phyloP scores from a whole-genome alignment of 2,888 invertebrate species.

The Cetonia aurata region DNA sequence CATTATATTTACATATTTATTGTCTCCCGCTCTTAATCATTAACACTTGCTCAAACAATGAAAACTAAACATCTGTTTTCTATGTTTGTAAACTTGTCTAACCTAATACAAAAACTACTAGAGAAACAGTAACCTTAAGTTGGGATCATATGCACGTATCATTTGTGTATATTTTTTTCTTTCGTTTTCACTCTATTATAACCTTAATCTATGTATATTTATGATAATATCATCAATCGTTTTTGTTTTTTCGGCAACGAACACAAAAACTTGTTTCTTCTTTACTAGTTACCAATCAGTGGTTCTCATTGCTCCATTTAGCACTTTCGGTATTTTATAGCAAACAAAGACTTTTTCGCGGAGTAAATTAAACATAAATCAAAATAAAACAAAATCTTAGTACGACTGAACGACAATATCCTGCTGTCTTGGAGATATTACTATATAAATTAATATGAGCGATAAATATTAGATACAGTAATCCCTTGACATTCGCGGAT shows the following conservation, averaged over 20 bases:
- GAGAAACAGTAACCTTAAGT: conserved; percentile 17
- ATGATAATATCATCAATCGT: conserved; percentile 22
- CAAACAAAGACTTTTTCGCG: too few species aligned
- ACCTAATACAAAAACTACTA: conserved; percentile 28
- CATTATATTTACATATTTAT: conserved; percentile 56
- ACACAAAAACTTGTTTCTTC: neutral
- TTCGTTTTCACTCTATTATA: conserved; percentile 2
- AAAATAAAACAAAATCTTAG: too few species aligned
- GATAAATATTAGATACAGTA: too few species aligned
- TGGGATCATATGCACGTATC: neutral
- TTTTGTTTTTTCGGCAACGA: conserved; percentile 4
- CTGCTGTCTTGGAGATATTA: too few species aligned
- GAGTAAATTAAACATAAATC: too few species aligned
- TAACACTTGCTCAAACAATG: conserved; percentile 50
- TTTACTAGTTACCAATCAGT: too few species aligned
- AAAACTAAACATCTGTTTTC: conserved; percentile 48
- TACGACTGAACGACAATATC: too few species aligned
- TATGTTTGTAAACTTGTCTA: conserved; percentile 34
- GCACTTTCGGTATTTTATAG: too few species aligned
- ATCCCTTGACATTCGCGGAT: too few species aligned
- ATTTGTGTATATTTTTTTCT: conserved; percentile 15
- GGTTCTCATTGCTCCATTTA: too few species aligned
- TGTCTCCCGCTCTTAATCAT: conserved; percentile 51
- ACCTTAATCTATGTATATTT: conserved; percentile 25
- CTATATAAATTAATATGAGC: too few species aligned